Evolutionary conservation across 2,113 vertebrate species (phyloP).

Genomic region (Pagrus major): DNA sequence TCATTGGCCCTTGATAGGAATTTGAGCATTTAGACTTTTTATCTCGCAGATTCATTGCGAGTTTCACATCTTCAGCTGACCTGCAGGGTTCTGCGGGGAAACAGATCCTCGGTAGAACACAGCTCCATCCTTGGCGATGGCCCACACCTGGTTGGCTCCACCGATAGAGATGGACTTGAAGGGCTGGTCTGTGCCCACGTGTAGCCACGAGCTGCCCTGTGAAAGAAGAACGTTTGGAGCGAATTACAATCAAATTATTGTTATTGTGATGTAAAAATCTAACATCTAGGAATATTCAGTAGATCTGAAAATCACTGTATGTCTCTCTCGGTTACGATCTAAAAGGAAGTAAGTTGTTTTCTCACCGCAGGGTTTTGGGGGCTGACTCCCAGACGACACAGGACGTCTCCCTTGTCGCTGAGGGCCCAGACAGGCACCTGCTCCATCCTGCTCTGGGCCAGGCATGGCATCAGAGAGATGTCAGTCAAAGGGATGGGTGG

Average conservation of each 20-base stretch:
- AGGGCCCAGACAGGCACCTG: slow-evolving; percentile 93
- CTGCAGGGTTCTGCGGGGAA: slow-evolving; percentile 90
- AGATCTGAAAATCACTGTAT: neutral
- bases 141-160: slow-evolving; percentile 95
- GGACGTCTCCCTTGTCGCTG: slow-evolving; percentile 96
- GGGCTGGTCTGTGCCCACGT: slow-evolving; percentile 96
- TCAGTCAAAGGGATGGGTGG: slow-evolving; percentile 90
- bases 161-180: slow-evolving; percentile 94
- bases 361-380: slow-evolving; percentile 90
- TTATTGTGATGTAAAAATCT: neutral
- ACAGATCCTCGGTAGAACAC: slow-evolving; percentile 96
- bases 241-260: neutral
- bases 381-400: slow-evolving; percentile 92
- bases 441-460: slow-evolving; percentile 82
- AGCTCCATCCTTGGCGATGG: slow-evolving; percentile 92
- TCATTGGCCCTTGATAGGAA: neutral
- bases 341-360: no score
- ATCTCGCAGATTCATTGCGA: neutral
- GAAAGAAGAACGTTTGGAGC: neutral
- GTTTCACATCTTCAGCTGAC: slow-evolving; percentile 74
- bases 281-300: neutral
- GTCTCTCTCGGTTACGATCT: no score
- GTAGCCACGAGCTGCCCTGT: slow-evolving; percentile 96
- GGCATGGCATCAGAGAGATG: slow-evolving; percentile 91
- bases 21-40: neutral